A percentile compares a stretch with the other conserved stretches of the same genome.
Conservation (phyloP, 2,113 vertebrate genomes). For the Phaethon lepturus region DNA sequence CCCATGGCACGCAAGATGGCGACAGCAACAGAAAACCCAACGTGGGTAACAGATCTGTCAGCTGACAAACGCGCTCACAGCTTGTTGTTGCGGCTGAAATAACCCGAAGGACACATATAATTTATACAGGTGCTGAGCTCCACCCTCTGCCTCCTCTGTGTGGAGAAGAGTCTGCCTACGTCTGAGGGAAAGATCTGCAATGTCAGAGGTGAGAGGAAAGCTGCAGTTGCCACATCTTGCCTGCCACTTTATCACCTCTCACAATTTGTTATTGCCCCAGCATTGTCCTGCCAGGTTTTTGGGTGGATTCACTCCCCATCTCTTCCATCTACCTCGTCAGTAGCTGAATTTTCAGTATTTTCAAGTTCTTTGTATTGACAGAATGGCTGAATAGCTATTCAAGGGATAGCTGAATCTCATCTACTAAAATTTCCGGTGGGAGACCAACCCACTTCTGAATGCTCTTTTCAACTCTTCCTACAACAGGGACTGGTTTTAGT, state of each 20-base stretch:
- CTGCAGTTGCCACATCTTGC: background rate
- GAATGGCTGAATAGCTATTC: no score
- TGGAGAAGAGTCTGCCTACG: constrained; percentile 17
- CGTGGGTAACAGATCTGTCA: constrained; percentile 34
- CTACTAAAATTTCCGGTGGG: background rate
- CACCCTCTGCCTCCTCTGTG: constrained; percentile 60
- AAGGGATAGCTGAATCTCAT: background rate
- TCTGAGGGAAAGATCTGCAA: background rate
- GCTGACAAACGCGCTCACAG: constrained; percentile 25
- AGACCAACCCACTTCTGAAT: background rate
- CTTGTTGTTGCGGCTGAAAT: constrained; percentile 40
- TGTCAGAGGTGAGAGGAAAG: constrained; percentile 17
- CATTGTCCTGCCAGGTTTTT: background rate
- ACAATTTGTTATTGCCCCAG: background rate
- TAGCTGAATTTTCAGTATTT: background rate
- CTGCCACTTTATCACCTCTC: background rate
- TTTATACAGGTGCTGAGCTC: constrained; percentile 50
- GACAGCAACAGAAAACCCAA: background rate
- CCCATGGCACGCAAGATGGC: constrained; percentile 35
- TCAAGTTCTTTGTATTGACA: background rate
- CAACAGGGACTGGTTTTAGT: background rate
- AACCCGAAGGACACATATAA: constrained; percentile 60
- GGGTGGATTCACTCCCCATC: background rate
- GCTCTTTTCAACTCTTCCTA: background rate
- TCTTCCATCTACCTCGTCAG: background rate